Percentiles rank a stretch among this genome's conserved stretches.
Conservation (phyloP, 2,888 invertebrate species). For the Seira sanloemensis region DNA sequence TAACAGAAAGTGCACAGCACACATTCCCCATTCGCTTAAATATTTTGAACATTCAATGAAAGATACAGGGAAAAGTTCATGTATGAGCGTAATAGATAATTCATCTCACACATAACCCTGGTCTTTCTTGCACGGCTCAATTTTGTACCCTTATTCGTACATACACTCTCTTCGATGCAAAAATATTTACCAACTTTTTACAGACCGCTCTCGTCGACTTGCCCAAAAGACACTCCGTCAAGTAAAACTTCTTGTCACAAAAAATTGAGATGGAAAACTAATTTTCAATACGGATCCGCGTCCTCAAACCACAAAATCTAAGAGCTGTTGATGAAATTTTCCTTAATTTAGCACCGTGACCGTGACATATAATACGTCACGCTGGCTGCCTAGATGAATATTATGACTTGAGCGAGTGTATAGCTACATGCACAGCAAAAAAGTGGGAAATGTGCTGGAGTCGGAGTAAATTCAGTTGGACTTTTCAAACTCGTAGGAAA, state of each 20-base stretch:
- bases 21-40: conserved; percentile 36
- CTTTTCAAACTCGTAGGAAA: too few relatives aligned
- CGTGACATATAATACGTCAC: conserved; percentile 70
- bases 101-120: too few relatives aligned
- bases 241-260: too few relatives aligned
- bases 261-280: neutral
- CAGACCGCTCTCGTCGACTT: neutral
- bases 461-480: too few relatives aligned
- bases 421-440: neutral
- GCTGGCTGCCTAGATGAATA: conserved; percentile 34
- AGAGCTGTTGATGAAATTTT: conserved; percentile 55
- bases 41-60: too few relatives aligned
- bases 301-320: neutral
- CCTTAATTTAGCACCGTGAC: conserved; percentile 70
- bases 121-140: too few relatives aligned
- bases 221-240: too few relatives aligned
- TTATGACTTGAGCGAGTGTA: neutral
- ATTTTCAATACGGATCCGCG: neutral
- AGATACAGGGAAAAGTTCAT: too few relatives aligned
- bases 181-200: neutral
- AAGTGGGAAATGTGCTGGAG: neutral
- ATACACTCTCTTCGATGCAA: neutral
- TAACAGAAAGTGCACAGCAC: too few relatives aligned
- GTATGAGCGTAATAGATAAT: too few relatives aligned
- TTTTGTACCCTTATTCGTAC: neutral